These are phyloP conservation scores for Coenobita brevimanus DNA, from an alignment of 1,140 invertebrate species.

Conservation along the genomic window DNA sequence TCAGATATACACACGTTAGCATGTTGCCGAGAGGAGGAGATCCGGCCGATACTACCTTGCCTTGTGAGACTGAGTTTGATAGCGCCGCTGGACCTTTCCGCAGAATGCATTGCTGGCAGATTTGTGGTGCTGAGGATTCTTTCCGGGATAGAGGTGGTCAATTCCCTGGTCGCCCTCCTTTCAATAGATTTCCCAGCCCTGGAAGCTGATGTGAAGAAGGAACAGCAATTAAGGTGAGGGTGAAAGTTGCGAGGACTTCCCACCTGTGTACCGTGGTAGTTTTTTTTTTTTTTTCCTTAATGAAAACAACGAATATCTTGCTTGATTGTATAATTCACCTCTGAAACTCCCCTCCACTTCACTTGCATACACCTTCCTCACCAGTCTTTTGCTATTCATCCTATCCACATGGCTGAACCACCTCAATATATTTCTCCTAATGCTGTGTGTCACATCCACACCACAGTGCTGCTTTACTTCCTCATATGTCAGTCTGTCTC, in stretches of 20 bases:
- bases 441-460: too few relatives aligned
- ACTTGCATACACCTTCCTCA: too few relatives aligned
- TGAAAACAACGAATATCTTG: neutral
- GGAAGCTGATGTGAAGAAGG: conserved; percentile 93
- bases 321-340: neutral
- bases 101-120: conserved; percentile 86
- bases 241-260: too few relatives aligned
- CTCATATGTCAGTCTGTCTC: too few relatives aligned
- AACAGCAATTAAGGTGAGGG: conserved; percentile 89
- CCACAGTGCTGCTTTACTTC: too few relatives aligned
- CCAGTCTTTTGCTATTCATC: too few relatives aligned
- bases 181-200: conserved; percentile 96
- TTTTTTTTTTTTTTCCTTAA: too few relatives aligned
- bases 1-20: conserved; percentile 83
- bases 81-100: conserved; percentile 88
- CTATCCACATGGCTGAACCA: too few relatives aligned
- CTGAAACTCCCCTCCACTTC: neutral
- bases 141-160: conserved; percentile 93
- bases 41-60: conserved; percentile 92
- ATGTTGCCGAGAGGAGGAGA: conserved; percentile 81
- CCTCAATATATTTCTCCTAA: too few relatives aligned
- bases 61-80: conserved; percentile 93
- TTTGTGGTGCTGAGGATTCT: conserved; percentile 91
- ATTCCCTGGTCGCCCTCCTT: conserved; percentile 92
- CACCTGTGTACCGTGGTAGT: too few relatives aligned